Conservation (phyloP, 2,797 vertebrate species). For the Galagoides demidoff region DNA sequence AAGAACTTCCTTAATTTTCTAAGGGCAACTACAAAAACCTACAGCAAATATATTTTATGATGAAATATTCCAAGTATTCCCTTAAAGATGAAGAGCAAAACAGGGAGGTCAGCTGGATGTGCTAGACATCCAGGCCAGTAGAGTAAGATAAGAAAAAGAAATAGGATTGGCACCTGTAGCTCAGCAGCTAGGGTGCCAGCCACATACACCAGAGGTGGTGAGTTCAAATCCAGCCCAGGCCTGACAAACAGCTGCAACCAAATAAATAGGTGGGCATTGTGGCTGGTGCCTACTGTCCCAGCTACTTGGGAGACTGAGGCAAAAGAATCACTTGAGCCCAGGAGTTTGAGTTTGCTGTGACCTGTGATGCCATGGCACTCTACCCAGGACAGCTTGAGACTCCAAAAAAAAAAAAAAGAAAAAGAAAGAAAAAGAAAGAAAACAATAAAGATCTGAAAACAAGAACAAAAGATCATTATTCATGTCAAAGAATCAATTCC, state of each 20-base stretch:
- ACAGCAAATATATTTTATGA: not conserved
- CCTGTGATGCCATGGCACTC: no score
- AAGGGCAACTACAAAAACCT: not conserved
- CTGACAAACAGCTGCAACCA: no score
- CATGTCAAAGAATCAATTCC: not conserved
- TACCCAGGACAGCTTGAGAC: no score
- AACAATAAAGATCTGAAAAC: not conserved
- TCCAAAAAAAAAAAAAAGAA: no score
- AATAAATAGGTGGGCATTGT: no score
- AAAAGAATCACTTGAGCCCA: no score
- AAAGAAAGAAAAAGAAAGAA: not conserved
- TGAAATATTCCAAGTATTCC: not conserved
- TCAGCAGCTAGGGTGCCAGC: no score
- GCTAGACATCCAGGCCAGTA: not conserved
- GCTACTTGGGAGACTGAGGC: no score
- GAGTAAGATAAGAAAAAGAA: not conserved
- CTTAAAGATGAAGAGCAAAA: not conserved
- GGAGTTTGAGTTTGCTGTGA: no score
- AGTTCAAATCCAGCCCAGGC: no score
- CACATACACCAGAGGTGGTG: no score
- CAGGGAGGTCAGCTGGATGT: not conserved
- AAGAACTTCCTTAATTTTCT: not conserved
- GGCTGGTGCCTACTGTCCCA: no score
- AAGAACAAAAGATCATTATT: not conserved
- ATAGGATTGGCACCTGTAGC: not conserved